Evolutionary conservation across 2,797 vertebrate genomes (phyloP).

Genomic region (Hapalemur alaotrensis): DNA sequence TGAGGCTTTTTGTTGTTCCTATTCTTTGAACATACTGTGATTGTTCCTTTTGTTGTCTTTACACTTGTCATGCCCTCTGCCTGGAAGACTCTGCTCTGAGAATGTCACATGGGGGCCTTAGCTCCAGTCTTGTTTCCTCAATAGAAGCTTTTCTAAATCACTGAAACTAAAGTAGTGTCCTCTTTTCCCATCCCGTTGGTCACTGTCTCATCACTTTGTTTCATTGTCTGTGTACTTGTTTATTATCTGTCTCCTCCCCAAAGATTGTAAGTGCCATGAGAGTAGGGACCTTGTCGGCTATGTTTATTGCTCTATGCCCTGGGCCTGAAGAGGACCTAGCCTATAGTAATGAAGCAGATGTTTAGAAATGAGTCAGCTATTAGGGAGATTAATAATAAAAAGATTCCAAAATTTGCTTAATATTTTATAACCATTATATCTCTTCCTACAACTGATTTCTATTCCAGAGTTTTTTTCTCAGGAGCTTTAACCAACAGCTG

Average conservation of each 20-base stretch:
- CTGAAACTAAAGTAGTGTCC: background rate
- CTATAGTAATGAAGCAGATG: background rate
- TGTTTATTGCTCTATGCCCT: background rate
- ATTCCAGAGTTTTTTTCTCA: slow-evolving; percentile 63
- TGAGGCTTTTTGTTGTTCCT: background rate
- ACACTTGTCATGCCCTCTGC: background rate
- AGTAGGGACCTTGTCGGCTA: background rate
- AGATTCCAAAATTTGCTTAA: slow-evolving; percentile 45
- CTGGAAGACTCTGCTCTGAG: background rate
- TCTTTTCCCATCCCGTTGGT: background rate
- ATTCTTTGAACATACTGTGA: background rate
- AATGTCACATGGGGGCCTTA: background rate
- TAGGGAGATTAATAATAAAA: slow-evolving; percentile 1
- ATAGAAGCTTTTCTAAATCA: background rate
- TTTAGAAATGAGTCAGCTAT: slow-evolving; percentile 39
- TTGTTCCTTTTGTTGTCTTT: background rate
- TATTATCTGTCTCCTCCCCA: background rate
- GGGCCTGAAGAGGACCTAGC: background rate
- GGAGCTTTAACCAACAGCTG: slow-evolving; percentile 76
- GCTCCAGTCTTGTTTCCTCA: background rate
- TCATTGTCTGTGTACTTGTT: background rate
- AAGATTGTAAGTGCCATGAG: background rate
- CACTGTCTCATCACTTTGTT: background rate
- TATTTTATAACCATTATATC: slow-evolving; percentile 55
- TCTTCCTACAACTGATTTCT: slow-evolving; percentile 50